A percentile compares a stretch with the other conserved stretches of the same genome.
These are phyloP conservation scores for Proales similis DNA, from an alignment of 1,140 invertebrate species.

Conservation along the genomic window DNA sequence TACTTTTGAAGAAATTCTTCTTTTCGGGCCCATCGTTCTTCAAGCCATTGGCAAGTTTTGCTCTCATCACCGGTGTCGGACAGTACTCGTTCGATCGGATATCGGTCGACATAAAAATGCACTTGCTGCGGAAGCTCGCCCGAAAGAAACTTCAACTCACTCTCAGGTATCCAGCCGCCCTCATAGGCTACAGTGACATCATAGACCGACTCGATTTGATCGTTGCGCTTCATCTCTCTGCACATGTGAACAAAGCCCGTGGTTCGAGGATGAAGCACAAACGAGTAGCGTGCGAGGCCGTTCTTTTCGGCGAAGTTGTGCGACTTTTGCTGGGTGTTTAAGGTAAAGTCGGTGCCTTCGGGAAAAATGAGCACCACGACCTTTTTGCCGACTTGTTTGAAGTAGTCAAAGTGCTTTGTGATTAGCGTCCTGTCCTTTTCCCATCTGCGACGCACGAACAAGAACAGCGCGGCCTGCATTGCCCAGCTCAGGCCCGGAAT, in stretches of 20 bases:
- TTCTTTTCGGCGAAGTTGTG: conserved; percentile 66
- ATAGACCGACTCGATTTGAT: conserved; percentile 39
- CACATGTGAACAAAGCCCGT: conserved; percentile 69
- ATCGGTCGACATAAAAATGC: conserved; percentile 21
- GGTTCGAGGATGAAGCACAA: conserved; percentile 73
- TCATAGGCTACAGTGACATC: conserved; percentile 29
- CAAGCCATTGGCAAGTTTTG: conserved; percentile 1
- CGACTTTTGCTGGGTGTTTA: conserved; percentile 64
- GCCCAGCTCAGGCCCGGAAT: conserved; percentile 59
- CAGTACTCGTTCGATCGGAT: conserved; percentile 10
- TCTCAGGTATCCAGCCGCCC: conserved; percentile 17
- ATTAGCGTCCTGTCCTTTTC: conserved; percentile 65
- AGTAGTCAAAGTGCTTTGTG: conserved; percentile 65
- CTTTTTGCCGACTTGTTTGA: conserved; percentile 58
- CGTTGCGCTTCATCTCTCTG: conserved; percentile 61
- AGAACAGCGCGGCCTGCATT: conserved; percentile 74
- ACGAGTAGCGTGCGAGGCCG: conserved; percentile 62
- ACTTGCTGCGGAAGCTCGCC: conserved; percentile 27
- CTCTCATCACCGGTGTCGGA: neutral
- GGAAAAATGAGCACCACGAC: conserved; percentile 65
- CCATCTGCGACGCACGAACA: conserved; percentile 76
- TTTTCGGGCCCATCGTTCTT: conserved; percentile 14
- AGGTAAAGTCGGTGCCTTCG: conserved; percentile 76
- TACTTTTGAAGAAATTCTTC: conserved; percentile 30
- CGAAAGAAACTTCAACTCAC: conserved; percentile 3